phyloP scores from a whole-genome alignment of 2,888 invertebrate species.

The Drosophila planitibia region DNA sequence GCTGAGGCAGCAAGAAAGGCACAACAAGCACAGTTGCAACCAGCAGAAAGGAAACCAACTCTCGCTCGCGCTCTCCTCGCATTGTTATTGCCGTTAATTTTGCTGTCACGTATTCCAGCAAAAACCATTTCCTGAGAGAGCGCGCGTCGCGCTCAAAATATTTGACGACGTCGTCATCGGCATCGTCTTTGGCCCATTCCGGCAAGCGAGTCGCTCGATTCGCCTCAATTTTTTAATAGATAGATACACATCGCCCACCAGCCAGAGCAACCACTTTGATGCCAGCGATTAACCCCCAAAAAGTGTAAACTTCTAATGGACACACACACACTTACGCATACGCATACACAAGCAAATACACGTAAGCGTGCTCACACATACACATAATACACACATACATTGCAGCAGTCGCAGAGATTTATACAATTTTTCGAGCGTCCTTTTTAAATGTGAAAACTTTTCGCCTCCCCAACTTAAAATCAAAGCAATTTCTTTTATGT shows the following conservation, averaged over 20 bases:
- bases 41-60: slow-evolving; percentile 17
- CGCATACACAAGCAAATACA: slow-evolving; percentile 8
- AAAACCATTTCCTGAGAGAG: slow-evolving; percentile 73
- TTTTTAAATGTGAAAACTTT: slow-evolving; percentile 75
- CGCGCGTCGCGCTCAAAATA: slow-evolving; percentile 48
- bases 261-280: slow-evolving; percentile 63
- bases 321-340: slow-evolving; percentile 23
- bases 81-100: slow-evolving; percentile 74
- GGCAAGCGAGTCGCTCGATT: slow-evolving; percentile 60
- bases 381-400: slow-evolving; percentile 1
- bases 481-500: slow-evolving; percentile 74
- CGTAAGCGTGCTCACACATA: slow-evolving; percentile 4
- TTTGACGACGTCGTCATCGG: slow-evolving; percentile 58
- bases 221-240: slow-evolving; percentile 79
- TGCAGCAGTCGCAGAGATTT: slow-evolving; percentile 47
- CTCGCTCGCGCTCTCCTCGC: slow-evolving; percentile 44
- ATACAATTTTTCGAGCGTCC: slow-evolving; percentile 40
- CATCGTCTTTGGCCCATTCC: slow-evolving; percentile 68
- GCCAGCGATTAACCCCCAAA: slow-evolving; percentile 79
- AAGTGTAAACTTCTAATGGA: slow-evolving; percentile 72
- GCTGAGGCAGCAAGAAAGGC: slow-evolving; percentile 3
- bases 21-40: slow-evolving; percentile 35
- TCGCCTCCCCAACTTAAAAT: slow-evolving; percentile 47
- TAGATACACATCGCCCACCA: slow-evolving; percentile 72
- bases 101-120: slow-evolving; percentile 48